Conservation (phyloP, 2,888 invertebrate genomes). For the Clostera curtula region DNA sequence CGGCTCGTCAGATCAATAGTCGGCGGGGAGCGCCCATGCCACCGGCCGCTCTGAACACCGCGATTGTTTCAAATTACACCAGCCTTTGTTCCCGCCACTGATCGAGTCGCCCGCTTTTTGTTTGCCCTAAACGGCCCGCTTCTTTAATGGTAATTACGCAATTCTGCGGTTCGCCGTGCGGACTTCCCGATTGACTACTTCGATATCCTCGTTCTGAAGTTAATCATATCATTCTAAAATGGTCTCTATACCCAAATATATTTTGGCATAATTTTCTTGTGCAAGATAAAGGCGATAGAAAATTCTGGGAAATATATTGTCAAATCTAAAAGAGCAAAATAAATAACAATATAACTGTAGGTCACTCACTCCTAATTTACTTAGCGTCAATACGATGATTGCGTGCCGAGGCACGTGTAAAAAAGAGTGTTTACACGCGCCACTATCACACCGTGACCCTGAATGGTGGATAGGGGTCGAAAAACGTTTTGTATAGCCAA, state of each 20-base stretch:
- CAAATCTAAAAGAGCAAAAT: too few species aligned
- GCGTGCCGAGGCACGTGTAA: too few species aligned
- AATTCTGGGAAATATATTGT: too few species aligned
- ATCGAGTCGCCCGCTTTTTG: constrained; percentile 69
- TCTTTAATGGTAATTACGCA: constrained; percentile 71
- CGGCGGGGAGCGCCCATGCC: constrained; percentile 63
- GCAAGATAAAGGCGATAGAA: too few species aligned
- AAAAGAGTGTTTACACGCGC: too few species aligned
- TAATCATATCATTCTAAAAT: constrained; percentile 38
- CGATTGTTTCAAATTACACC: constrained; percentile 73
- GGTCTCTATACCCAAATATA: constrained; percentile 14
- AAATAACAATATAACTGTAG: too few species aligned
- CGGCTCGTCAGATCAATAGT: constrained; percentile 70
- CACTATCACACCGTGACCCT: too few species aligned
- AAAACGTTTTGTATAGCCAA: too few species aligned
- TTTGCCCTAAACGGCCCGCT: constrained; percentile 66
- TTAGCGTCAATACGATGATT: too few species aligned
- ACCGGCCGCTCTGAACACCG: constrained; percentile 57
- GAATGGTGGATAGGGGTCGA: too few species aligned
- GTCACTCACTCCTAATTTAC: too few species aligned
- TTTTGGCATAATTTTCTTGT: too few species aligned
- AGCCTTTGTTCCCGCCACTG: constrained; percentile 70
- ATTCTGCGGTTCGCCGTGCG: constrained; percentile 54
- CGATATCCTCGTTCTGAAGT: constrained; percentile 22
- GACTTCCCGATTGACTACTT: constrained; percentile 45